A percentile compares a stretch with the other conserved stretches of the same genome.
phyloP scores from a whole-genome alignment of 2,797 vertebrate genomes.

The Typhlichthys subterraneus region DNA sequence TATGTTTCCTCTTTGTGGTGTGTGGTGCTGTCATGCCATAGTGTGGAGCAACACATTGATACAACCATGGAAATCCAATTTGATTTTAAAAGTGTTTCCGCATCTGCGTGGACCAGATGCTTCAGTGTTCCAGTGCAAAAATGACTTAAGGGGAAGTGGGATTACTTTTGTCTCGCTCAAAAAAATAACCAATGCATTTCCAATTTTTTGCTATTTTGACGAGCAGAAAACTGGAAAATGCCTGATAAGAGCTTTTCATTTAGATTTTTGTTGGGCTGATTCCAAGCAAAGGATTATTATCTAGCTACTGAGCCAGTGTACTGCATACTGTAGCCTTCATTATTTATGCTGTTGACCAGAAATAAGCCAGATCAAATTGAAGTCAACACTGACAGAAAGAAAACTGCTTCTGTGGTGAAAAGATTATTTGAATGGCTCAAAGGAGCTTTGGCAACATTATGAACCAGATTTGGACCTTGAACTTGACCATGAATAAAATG shows the following conservation, averaged over 20 bases:
- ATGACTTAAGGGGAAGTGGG: slow-evolving; percentile 58
- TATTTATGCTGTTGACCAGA: slow-evolving; percentile 10
- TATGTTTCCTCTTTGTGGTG: slow-evolving; percentile 27
- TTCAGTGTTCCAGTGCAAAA: slow-evolving; percentile 42
- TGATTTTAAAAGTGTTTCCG: slow-evolving; percentile 35
- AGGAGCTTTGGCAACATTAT: slow-evolving; percentile 2
- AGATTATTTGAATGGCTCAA: too few relatives aligned
- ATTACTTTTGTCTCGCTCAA: slow-evolving; percentile 29
- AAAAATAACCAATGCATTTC: slow-evolving; percentile 19
- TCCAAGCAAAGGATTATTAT: slow-evolving; percentile 20
- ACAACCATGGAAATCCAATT: slow-evolving; percentile 36
- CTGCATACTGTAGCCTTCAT: slow-evolving; percentile 5
- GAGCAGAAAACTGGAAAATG: slow-evolving; percentile 20
- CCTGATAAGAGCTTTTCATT: slow-evolving; percentile 19
- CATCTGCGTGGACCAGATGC: slow-evolving; percentile 46
- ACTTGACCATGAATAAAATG: neutral
- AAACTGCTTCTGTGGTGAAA: neutral
- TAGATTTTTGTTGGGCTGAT: slow-evolving; percentile 24
- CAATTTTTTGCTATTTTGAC: slow-evolving; percentile 34
- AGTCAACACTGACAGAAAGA: slow-evolving; percentile 5
- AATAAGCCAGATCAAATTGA: slow-evolving; percentile 13
- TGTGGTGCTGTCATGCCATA: slow-evolving; percentile 42
- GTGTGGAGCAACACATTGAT: slow-evolving; percentile 35
- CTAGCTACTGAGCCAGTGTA: slow-evolving; percentile 13
- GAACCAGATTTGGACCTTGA: slow-evolving; percentile 4